Conservation (phyloP, 2,797 vertebrate genomes). For the Betta splendens region DNA sequence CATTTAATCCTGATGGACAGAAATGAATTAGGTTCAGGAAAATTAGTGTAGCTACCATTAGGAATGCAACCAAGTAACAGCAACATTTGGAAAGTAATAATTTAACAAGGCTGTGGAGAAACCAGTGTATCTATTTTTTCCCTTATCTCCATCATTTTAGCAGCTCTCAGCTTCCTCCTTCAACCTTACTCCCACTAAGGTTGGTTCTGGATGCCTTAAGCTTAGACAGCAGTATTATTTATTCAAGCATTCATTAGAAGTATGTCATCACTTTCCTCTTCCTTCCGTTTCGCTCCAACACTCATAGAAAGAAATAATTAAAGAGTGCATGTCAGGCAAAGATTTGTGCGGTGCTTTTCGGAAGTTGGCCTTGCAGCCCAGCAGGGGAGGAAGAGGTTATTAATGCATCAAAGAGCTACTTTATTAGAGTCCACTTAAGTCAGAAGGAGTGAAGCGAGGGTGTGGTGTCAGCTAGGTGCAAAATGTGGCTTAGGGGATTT, state of each 20-base stretch:
- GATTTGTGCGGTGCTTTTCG: constrained; percentile 42
- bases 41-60: neutral
- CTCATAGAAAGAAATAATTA: constrained; percentile 78
- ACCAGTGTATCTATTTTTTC: neutral
- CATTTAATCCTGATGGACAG: neutral
- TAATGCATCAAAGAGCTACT: constrained; percentile 77
- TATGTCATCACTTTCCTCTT: constrained; percentile 77
- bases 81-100: neutral
- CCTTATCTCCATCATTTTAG: constrained; percentile 7
- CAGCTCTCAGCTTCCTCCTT: constrained; percentile 6
- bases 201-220: constrained; percentile 59
- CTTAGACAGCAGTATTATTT: constrained; percentile 77
- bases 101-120: neutral
- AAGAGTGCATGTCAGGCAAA: constrained; percentile 63
- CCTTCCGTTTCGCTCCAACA: constrained; percentile 68
- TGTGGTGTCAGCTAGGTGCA: constrained; percentile 31
- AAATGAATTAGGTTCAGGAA: neutral
- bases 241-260: constrained; percentile 81
- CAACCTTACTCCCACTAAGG: constrained; percentile 27
- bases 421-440: constrained; percentile 74
- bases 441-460: constrained; percentile 42
- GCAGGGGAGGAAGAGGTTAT: constrained; percentile 69
- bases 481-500: constrained; percentile 9
- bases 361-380: constrained; percentile 51
- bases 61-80: neutral